phyloP scores from a whole-genome alignment of 2,888 invertebrate species.

The Lysandra bellargus region DNA sequence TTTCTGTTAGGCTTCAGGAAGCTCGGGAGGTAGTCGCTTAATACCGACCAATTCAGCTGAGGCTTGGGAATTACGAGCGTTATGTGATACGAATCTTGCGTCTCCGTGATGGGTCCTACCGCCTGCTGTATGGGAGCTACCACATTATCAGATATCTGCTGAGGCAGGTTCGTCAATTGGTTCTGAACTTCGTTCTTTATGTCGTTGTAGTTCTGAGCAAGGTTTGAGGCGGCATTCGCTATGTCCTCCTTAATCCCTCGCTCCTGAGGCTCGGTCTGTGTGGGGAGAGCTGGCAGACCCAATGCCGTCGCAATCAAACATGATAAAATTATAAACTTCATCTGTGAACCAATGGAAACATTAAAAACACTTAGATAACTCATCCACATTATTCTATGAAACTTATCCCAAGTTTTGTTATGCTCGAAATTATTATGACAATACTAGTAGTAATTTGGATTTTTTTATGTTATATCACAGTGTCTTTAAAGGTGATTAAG shows the following conservation, averaged over 20 bases:
- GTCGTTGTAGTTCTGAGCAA: slow-evolving; percentile 3
- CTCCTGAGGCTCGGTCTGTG: background rate
- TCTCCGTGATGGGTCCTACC: background rate
- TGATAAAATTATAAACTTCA: slow-evolving; percentile 15
- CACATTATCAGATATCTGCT: slow-evolving; percentile 20
- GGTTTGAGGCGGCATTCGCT: background rate
- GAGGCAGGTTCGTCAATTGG: background rate
- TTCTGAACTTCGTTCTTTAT: background rate
- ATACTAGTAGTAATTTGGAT: too few species aligned
- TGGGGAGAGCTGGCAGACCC: background rate
- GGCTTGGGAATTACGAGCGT: background rate
- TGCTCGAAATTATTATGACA: too few species aligned
- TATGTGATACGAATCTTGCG: background rate
- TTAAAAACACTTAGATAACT: too few species aligned
- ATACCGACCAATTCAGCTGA: background rate
- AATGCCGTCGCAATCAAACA: slow-evolving; percentile 1
- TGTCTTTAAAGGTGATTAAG: too few species aligned
- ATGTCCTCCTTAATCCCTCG: background rate
- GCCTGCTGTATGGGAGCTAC: background rate
- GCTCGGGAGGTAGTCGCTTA: background rate
- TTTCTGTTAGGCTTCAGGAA: background rate
- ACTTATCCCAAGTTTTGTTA: too few species aligned
- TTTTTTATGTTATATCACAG: too few species aligned
- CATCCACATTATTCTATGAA: too few species aligned
- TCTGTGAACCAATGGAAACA: background rate